Base-by-base conservation (phyloP, 2,113 vertebrate genomes). In the Lamprotornis superbus region DNA sequence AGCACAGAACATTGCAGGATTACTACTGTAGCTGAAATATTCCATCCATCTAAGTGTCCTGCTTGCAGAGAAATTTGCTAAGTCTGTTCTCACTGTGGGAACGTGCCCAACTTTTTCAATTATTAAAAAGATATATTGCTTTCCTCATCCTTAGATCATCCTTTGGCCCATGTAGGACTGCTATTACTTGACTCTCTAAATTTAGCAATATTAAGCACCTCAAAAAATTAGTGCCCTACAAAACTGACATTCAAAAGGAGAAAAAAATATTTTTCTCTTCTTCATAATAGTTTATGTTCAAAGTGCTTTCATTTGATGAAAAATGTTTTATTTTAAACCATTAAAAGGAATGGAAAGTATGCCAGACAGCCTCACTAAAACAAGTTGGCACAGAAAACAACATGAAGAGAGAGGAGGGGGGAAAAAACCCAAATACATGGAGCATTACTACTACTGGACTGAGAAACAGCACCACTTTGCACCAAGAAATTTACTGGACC, bases 111-210 rank as follows among this genome's bases (percentile, higher is more conserved):
- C 31, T 93, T 73, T 90, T 95, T 90, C 93, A 95, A 93, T 97
- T 97, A 91, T 93, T 96, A 83, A 86, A 78, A 92, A 96, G 95
- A 96, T 95, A 68, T 92, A 96, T 81, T 88, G 79, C 90, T 96
- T 95, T 78, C 86, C 68, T 96, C 92, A 94, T 96, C 83, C 85
- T 96, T 95, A 97, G 93, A 79, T 97, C 92, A 96, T 97, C 87
- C 47, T 95, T 97, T 96, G 96, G 97, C 94, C 52, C 59, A 44
- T 1, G 25, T 33, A 50, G 52, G 80, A 76, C 47, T 91, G n/a
- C 65, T 97, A 53, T 94, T 97, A 93, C 93, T 94, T 85, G 83
- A 21, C 55, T 91, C 95, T 75, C 95, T 97, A 97, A 97, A 97
- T 97, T 96, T 96, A 97, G 91, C 55, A 21, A 25, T 37, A 64